Evolutionary conservation across 2,888 invertebrate genomes (phyloP), one percentile per base, ranked within the genome.

Genomic region (Pachydiplax longipennis): DNA sequence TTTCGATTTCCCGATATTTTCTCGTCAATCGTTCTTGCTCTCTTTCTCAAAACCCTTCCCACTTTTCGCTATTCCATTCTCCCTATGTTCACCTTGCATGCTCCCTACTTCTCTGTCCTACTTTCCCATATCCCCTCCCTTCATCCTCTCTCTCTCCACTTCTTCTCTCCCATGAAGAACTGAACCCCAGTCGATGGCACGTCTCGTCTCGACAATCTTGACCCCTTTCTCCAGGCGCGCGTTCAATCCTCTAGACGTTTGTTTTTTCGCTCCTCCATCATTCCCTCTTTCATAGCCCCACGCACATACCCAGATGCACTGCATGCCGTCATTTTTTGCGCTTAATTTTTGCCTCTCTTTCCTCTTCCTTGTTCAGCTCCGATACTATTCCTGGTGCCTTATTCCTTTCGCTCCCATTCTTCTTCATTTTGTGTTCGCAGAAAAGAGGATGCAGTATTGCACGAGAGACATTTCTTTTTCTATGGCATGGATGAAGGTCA

Each of bases 181-280:
- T 25, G 58, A 8, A 83, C 48, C 87, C 37, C 61, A 65, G 58
- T 87, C 87, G 37, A 87, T 37, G 87, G 87, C 65, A 83, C 58
- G 58, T 83, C 83, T 58, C 58, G 58, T 58, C 58, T 65, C 87
- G 22, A 61, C 61, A 87, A 87, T 87, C 61, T 65, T 61, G 87
- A 87, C 87, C 65, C 37, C 87, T 87, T 87, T 87, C 87, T 87
- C 61, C 61, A 87, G 87, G 35, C 87, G 87, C 35, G 87, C 87
- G 83, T 83, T 83, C 58, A 83, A 87, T 61, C 87, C 61, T 61
- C 40, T 37, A 87, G 35, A 37, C 65, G 61, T 87, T 87, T 87
- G 87, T 87, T 87, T 61, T 87, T 87, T 35, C 40, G 12, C 35
- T 87, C 83, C n/a, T 83, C 35, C 83, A 35, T 40, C 13, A 25